Evolutionary conservation across 2,888 invertebrate species (phyloP).

Genomic region (Slavum lentiscoides): DNA sequence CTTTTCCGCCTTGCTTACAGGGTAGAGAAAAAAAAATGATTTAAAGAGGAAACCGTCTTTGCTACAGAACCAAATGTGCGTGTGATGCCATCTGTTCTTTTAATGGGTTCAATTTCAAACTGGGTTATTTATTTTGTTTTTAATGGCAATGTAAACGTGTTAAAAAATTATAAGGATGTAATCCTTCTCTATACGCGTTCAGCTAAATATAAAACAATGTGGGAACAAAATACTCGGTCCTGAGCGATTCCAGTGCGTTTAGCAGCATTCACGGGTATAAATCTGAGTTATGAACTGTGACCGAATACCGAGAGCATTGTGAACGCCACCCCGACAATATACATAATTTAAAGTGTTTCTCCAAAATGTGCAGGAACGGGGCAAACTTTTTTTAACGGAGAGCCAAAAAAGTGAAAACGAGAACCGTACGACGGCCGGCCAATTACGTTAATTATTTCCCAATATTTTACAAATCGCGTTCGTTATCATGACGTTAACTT

Average conservation of each 20-base stretch:
- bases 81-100: conserved; percentile 45
- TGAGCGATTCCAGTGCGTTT: neutral
- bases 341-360: no score
- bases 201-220: conserved; percentile 42
- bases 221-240: conserved; percentile 7
- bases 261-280: neutral
- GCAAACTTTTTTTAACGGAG: no score
- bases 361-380: no score
- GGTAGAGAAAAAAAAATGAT: conserved; percentile 17
- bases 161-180: conserved; percentile 38
- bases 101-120: conserved; percentile 36
- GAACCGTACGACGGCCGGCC: no score
- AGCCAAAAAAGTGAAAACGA: no score
- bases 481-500: no score
- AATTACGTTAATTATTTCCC: no score
- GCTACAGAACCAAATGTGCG: conserved; percentile 19
- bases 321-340: no score
- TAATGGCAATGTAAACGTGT: conserved; percentile 20
- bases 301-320: neutral
- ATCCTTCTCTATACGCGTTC: neutral
- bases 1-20: neutral
- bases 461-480: no score
- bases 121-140: conserved; percentile 16
- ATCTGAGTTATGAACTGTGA: neutral
- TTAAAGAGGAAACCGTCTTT: conserved; percentile 46